phyloP scores from a whole-genome alignment of 2,888 invertebrate species.

The Ennomos fuscantarius region DNA sequence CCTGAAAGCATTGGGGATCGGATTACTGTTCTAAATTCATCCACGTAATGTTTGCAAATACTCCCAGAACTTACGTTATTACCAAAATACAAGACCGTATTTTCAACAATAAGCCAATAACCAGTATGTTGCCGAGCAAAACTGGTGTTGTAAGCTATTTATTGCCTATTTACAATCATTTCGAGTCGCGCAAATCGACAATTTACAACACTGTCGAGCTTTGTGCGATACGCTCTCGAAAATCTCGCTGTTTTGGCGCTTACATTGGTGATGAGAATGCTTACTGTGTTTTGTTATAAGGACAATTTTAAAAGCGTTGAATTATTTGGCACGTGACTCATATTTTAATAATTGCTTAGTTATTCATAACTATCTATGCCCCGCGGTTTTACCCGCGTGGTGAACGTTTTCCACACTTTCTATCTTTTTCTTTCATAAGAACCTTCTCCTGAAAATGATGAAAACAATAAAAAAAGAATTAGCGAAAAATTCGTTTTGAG shows the following conservation, averaged over 20 bases:
- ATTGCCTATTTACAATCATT: conserved; percentile 72
- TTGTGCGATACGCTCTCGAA: conserved; percentile 44
- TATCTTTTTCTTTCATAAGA: too few relatives aligned
- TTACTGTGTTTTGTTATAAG: background rate
- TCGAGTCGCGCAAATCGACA: conserved; percentile 61
- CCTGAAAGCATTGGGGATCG: too few relatives aligned
- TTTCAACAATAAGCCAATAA: conserved; percentile 53
- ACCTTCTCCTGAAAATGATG: too few relatives aligned
- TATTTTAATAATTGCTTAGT: too few relatives aligned
- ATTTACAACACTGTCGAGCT: conserved; percentile 62
- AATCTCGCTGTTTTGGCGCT: conserved; percentile 28
- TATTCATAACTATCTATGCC: too few relatives aligned
- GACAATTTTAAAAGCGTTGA: background rate
- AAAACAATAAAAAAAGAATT: too few relatives aligned
- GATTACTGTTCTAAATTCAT: too few relatives aligned
- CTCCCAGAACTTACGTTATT: background rate
- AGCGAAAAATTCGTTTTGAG: too few relatives aligned
- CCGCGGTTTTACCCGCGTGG: too few relatives aligned
- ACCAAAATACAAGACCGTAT: conserved; percentile 31
- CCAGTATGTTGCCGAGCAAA: conserved; percentile 59
- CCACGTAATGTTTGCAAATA: too few relatives aligned
- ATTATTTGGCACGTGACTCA: too few relatives aligned
- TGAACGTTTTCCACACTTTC: too few relatives aligned
- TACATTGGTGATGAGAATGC: conserved; percentile 6
- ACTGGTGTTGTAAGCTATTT: conserved; percentile 67